These are phyloP conservation scores for Cremastinae sp. DNA, from an alignment of 2,888 invertebrate species.

Conservation along the genomic window DNA sequence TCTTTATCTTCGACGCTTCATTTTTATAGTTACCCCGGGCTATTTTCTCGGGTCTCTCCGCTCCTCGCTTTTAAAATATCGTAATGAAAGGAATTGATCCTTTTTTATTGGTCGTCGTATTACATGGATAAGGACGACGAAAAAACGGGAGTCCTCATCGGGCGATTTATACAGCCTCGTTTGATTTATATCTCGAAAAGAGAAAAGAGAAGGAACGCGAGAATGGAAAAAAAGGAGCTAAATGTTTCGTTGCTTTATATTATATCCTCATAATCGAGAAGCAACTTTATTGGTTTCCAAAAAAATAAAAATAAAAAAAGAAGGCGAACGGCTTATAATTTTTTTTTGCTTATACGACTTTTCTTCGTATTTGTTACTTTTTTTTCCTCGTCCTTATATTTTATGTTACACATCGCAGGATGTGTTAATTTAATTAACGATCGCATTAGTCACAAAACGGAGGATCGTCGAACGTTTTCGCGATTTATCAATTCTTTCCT, in stretches of 20 bases:
- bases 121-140: conserved; percentile 5
- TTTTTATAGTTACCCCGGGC: background rate
- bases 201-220: too few relatives aligned
- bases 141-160: conserved; percentile 17
- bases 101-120: conserved; percentile 30
- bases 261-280: background rate
- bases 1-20: conserved; percentile 3
- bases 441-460: background rate
- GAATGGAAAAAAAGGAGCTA: too few relatives aligned
- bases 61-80: conserved; percentile 23
- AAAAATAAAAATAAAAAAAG: background rate
- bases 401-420: conserved; percentile 11
- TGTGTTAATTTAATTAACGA: conserved; percentile 37
- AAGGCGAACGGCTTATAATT: background rate
- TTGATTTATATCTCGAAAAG: conserved; percentile 31
- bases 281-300: conserved; percentile 23
- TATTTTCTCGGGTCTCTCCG: conserved; percentile 13
- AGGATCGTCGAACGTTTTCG: background rate
- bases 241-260: conserved; percentile 7
- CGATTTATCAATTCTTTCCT: background rate
- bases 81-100: conserved; percentile 35
- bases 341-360: background rate
- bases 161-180: background rate
- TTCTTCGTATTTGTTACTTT: background rate
- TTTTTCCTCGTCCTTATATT: background rate